Percentiles rank a stretch among this genome's conserved stretches.
Evolutionary conservation across 2,113 vertebrate species (phyloP).

Genomic region (Hystrix brachyura): DNA sequence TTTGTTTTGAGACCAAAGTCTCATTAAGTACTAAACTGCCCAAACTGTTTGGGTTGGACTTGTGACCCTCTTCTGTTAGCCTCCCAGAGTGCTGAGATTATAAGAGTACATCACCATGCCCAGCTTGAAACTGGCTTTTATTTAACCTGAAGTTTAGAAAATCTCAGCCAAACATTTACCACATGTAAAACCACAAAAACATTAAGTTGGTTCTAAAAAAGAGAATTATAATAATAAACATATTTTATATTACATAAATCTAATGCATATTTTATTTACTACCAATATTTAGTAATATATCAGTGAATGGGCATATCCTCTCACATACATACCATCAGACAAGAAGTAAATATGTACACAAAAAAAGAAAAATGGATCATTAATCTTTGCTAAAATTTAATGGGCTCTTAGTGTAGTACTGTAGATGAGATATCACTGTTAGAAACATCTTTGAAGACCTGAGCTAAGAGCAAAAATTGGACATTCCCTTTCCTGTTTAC

Average conservation of each 20-base stretch:
- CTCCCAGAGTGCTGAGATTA: neutral
- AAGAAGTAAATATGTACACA: neutral
- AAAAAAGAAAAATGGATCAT: neutral
- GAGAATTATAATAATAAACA: neutral
- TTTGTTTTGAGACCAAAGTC: neutral
- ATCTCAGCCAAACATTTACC: neutral
- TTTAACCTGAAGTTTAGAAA: conserved; percentile 49
- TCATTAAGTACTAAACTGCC: too few relatives aligned
- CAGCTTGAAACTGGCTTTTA: neutral
- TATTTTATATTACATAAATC: neutral
- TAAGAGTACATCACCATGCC: neutral
- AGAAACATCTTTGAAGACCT: conserved; percentile 18
- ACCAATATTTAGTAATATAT: neutral
- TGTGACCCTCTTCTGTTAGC: neutral
- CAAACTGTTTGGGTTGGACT: neutral
- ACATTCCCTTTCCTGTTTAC: neutral
- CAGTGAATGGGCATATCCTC: neutral
- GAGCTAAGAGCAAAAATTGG: neutral
- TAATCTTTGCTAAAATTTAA: neutral
- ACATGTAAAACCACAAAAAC: neutral
- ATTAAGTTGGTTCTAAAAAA: neutral
- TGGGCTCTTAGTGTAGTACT: neutral
- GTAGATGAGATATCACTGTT: neutral
- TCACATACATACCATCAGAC: neutral
- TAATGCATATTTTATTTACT: neutral